Evolutionary conservation across 2,888 invertebrate genomes (phyloP).

Genomic region (Eupsilia transversa): DNA sequence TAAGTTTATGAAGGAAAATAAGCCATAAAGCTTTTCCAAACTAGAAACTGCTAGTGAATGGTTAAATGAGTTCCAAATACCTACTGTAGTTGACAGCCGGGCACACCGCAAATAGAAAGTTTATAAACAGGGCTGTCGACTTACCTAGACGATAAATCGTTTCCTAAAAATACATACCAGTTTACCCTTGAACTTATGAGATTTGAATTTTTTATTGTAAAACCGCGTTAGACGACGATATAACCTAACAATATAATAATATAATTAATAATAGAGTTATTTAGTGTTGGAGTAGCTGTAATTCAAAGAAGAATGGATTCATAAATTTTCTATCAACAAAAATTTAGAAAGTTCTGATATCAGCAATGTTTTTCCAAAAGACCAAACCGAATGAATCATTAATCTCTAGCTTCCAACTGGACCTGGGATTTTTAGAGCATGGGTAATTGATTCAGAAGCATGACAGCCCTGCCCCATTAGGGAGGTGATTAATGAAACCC

Average conservation of each 20-base stretch:
- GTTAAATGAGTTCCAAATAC: constrained; percentile 15
- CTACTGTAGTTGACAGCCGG: constrained; percentile 29
- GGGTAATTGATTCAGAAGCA: constrained; percentile 51
- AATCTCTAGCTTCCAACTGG: constrained; percentile 31
- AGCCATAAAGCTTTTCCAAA: neutral
- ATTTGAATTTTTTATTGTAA: neutral
- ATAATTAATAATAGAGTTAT: neutral
- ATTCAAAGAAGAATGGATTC: neutral
- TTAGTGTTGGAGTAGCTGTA: neutral
- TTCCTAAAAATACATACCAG: neutral
- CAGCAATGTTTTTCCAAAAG: constrained; percentile 5
- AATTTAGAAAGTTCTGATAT: neutral
- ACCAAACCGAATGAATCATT: constrained; percentile 20
- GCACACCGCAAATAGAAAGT: constrained; percentile 37
- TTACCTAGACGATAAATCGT: constrained; percentile 7
- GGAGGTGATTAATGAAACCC: constrained; percentile 62
- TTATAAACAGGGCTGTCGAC: constrained; percentile 41
- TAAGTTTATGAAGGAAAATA: neutral
- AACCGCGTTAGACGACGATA: neutral
- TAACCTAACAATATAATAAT: too few species aligned
- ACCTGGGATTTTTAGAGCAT: constrained; percentile 38
- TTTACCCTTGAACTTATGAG: neutral
- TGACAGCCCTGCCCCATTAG: constrained; percentile 47
- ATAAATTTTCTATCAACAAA: neutral
- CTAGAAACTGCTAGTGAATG: constrained; percentile 8